These are phyloP conservation scores for Microtus oregoni DNA, from an alignment of 2,113 vertebrate species.

Conservation along the genomic window DNA sequence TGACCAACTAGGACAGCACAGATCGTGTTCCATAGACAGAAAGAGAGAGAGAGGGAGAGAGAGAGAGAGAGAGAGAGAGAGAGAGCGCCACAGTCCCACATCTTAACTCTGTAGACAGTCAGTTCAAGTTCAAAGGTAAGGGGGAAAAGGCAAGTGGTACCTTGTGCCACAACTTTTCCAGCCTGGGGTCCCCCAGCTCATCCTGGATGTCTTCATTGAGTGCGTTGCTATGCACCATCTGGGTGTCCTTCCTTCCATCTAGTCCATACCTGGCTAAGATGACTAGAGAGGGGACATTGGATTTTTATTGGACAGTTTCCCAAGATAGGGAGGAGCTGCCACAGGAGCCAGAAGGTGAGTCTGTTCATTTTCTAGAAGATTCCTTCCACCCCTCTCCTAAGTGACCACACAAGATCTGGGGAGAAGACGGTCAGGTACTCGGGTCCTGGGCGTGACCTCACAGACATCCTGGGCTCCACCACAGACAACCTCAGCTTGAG, in stretches of 20 bases:
- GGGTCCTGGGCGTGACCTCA: neutral
- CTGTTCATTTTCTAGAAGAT: neutral
- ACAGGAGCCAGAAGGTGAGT: neutral
- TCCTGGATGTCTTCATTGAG: conserved; percentile 89
- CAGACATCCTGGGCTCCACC: neutral
- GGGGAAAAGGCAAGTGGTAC: conserved; percentile 75
- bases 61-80: too few relatives aligned
- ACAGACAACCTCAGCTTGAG: fast-evolving
- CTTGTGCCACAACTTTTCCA: conserved; percentile 98
- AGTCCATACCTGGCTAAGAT: conserved; percentile 96
- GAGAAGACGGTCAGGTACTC: neutral
- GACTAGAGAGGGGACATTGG: conserved; percentile 84
- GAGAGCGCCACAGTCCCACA: neutral
- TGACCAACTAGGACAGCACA: neutral
- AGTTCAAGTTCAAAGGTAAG: fast-evolving
- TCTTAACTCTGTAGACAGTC: fast-evolving
- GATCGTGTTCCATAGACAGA: neutral
- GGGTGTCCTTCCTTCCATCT: conserved; percentile 93
- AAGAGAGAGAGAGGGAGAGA: too few relatives aligned
- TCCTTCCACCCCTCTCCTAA: neutral
- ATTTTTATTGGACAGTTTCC: neutral
- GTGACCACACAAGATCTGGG: too few relatives aligned
- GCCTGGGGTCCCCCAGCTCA: conserved; percentile 94
- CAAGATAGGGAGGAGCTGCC: neutral
- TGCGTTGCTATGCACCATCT: conserved; percentile 89